Evolutionary conservation across 2,888 invertebrate genomes (phyloP), one percentile per base, ranked within the genome.

Genomic region (Iphiclides podalirius): DNA sequence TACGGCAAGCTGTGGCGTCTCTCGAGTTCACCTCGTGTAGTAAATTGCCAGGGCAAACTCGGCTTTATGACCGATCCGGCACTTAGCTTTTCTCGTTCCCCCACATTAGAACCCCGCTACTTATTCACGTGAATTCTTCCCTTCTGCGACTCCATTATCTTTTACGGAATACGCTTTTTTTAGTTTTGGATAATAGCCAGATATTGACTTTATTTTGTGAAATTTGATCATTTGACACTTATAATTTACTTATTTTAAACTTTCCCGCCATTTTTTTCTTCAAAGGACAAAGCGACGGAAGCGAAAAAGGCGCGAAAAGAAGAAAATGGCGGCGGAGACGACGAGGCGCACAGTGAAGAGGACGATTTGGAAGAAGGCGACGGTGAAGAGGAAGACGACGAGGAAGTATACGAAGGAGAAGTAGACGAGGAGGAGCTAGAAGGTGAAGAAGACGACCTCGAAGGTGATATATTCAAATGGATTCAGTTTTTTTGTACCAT

Each of bases 241-340:
- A n/a, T n/a, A n/a, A n/a, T n/a, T n/a, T n/a, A n/a, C n/a, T n/a
- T n/a, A n/a, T n/a, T n/a, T n/a, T n/a, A n/a, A n/a, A n/a, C n/a
- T 42, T 42, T 48, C 42, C 47, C 47, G 41, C 42, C 47, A 36
- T 36, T n/a, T 50, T 40, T 38, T 42, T 47, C 17, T 28, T 20
- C 47, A 45, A 75, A 94, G 94, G 94, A 94, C 60, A 94, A 94
- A 85, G 89, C 88, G 59, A 93, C 93, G 50, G 94, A 94, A 53
- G 91, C 92, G 60, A 94, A 94, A 89, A 94, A 94, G 86, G 92
- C 93, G 83, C 93, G 93, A 89, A 94, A 94, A 86, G 94, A 94
- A 72, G 94, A 94, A 73, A 94, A 94, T 67, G 93, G 92, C 47
- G 92, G 92, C 16, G 90, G 89, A 31, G 90, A 90, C 6, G 91